Evolutionary conservation across 2,797 vertebrate genomes (phyloP).

Genomic region (Onychomys torridus): DNA sequence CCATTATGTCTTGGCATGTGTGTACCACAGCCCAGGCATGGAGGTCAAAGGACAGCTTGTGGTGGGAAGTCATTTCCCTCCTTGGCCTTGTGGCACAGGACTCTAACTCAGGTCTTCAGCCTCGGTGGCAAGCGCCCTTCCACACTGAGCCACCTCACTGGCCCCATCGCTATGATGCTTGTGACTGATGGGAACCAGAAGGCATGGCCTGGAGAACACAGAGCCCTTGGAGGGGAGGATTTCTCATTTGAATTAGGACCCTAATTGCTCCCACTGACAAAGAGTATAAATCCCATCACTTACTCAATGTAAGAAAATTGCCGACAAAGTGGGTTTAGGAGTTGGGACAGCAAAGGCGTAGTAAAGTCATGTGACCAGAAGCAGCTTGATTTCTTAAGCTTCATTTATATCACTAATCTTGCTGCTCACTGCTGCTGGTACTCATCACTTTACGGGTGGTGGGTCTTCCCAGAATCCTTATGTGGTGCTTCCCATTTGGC

Average conservation of each 20-base stretch:
- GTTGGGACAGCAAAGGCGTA: background rate
- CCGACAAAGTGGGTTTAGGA: background rate
- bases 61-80: background rate
- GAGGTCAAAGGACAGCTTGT: background rate
- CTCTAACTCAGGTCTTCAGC: background rate
- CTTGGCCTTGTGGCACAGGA: background rate
- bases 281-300: background rate
- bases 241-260: constrained; percentile 15
- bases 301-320: background rate
- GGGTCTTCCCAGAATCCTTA: background rate
- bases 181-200: background rate
- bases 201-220: background rate
- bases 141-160: background rate
- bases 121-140: background rate
- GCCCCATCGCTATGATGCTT: background rate
- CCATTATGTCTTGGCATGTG: background rate
- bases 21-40: background rate
- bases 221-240: background rate
- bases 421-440: background rate
- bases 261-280: background rate
- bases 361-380: constrained; percentile 32
- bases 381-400: constrained; percentile 14
- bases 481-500: fast-evolving
- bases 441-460: background rate
- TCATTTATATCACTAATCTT: background rate